phyloP scores from a whole-genome alignment of 1,140 invertebrate species.

The Charaxes varanes region DNA sequence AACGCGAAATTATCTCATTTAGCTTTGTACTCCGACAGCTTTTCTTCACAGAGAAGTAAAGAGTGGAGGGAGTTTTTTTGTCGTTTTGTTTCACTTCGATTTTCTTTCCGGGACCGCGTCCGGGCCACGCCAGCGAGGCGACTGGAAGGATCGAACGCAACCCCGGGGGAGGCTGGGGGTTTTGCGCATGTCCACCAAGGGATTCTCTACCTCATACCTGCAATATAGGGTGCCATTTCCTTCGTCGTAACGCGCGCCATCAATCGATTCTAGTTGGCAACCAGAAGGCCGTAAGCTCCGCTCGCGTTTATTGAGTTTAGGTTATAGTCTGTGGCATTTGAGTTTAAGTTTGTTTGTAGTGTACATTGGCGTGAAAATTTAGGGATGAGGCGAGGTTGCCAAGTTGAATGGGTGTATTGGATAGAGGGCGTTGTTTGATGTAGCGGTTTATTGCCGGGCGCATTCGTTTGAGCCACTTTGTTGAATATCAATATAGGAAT shows the following conservation, averaged over 20 bases:
- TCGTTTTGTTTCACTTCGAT: conserved; percentile 25
- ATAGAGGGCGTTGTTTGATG: conserved; percentile 53
- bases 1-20: conserved; percentile 48
- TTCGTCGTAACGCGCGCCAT: conserved; percentile 10
- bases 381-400: conserved; percentile 53
- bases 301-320: conserved; percentile 18
- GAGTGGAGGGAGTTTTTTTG: conserved; percentile 56
- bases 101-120: conserved; percentile 40
- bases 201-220: conserved; percentile 22
- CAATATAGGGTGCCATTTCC: conserved; percentile 31
- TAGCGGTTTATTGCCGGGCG: conserved; percentile 39
- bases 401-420: conserved; percentile 38
- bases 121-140: conserved; percentile 60
- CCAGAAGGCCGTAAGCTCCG: conserved; percentile 22
- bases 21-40: conserved; percentile 32
- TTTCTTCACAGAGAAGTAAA: conserved; percentile 58
- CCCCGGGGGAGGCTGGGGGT: conserved; percentile 67
- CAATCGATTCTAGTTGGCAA: conserved; percentile 30
- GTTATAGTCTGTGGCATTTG: conserved; percentile 19
- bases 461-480: conserved; percentile 45
- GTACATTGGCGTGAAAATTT: conserved; percentile 21
- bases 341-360: conserved; percentile 20
- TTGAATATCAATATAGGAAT: conserved; percentile 11
- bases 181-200: conserved; percentile 25
- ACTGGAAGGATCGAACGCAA: conserved; percentile 68